phyloP scores from a whole-genome alignment of 2,113 vertebrate genomes.

The Synchiropus splendidus region DNA sequence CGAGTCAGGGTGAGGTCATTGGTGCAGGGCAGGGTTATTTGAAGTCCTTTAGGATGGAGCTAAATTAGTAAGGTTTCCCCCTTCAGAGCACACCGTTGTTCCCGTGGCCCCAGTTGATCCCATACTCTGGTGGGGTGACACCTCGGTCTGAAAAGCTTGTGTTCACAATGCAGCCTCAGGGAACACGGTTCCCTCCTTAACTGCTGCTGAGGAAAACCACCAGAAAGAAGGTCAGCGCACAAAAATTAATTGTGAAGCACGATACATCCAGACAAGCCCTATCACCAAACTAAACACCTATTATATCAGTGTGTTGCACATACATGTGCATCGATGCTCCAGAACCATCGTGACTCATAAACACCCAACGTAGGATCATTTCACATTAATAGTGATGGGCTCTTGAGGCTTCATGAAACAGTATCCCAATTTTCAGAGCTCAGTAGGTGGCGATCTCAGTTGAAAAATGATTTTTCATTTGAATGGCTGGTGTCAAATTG shows the following conservation, averaged over 20 bases:
- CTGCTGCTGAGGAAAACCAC: slow-evolving; percentile 6
- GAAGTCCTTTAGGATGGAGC: slow-evolving; percentile 16
- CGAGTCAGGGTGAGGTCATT: slow-evolving; percentile 27
- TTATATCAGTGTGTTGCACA: neutral
- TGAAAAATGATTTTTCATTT: neutral
- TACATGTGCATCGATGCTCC: neutral
- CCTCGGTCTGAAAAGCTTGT: slow-evolving; percentile 14
- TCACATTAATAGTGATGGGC: too few relatives aligned
- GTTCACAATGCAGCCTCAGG: slow-evolving; percentile 28
- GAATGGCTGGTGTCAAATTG: too few relatives aligned
- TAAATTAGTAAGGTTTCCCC: slow-evolving; percentile 25
- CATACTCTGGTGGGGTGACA: slow-evolving; percentile 14
- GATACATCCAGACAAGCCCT: too few relatives aligned
- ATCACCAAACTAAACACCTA: neutral
- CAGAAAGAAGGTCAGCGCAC: neutral
- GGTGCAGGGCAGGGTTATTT: slow-evolving; percentile 17
- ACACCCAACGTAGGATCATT: neutral
- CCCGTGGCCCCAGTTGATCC: slow-evolving; percentile 33
- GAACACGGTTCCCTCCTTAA: slow-evolving; percentile 9
- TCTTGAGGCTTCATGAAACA: too few relatives aligned
- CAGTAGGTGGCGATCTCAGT: too few relatives aligned
- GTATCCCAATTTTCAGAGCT: too few relatives aligned
- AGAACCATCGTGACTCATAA: neutral
- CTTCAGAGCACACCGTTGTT: slow-evolving; percentile 2
- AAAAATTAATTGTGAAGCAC: too few relatives aligned